Percentiles rank a stretch among this genome's conserved stretches.
phyloP scores from a whole-genome alignment of 2,113 vertebrate species.

The Arizona elegans region DNA sequence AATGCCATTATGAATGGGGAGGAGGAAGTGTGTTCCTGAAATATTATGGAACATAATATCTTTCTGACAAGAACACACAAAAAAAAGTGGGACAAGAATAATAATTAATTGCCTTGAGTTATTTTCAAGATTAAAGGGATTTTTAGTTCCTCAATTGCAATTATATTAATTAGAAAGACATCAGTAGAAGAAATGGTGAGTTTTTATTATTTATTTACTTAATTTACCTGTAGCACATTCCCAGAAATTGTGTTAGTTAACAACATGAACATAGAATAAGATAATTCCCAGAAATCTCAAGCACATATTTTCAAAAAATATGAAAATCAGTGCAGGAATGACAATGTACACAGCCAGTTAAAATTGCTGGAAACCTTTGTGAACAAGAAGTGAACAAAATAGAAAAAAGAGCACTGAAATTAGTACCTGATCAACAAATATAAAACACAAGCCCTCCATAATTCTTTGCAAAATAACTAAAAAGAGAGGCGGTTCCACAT shows the following conservation, averaged over 20 bases:
- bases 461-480: background rate
- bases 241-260: background rate
- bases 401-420: slow-evolving; percentile 2
- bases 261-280: background rate
- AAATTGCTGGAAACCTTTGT: slow-evolving; percentile 52
- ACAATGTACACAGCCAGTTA: slow-evolving; percentile 26
- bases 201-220: background rate
- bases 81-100: slow-evolving; percentile 19
- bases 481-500: background rate
- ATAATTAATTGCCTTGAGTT: slow-evolving; percentile 54
- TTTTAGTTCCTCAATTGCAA: slow-evolving; percentile 57
- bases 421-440: background rate
- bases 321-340: background rate
- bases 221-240: background rate
- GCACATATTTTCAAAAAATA: slow-evolving; percentile 56
- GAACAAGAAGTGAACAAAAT: slow-evolving; percentile 39
- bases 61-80: slow-evolving; percentile 24
- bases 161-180: slow-evolving; percentile 62
- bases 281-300: slow-evolving; percentile 58
- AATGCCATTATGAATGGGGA: slow-evolving; percentile 24
- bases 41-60: slow-evolving; percentile 39
- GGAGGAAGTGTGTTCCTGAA: slow-evolving; percentile 37
- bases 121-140: slow-evolving; percentile 54
- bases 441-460: background rate
- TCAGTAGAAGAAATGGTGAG: slow-evolving; percentile 19